Evolutionary conservation across 2,888 invertebrate genomes (phyloP).

Genomic region (Drosophila putrida): DNA sequence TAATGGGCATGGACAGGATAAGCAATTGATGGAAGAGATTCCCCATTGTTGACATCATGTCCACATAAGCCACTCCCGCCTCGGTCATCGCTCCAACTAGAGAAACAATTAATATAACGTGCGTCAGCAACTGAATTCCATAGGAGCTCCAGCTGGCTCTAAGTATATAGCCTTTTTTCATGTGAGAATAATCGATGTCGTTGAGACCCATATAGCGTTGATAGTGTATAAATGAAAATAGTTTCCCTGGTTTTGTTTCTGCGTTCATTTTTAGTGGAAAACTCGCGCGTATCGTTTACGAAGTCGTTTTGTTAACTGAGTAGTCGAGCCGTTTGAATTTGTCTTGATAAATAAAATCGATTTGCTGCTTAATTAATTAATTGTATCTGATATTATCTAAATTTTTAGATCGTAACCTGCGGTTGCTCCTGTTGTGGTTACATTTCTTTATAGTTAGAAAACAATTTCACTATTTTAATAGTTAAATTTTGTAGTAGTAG

Average conservation of each 20-base stretch:
- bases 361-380: neutral
- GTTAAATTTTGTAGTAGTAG: too few species aligned
- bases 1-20: neutral
- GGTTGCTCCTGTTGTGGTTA: too few species aligned
- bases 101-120: neutral
- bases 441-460: too few species aligned
- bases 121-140: constrained; percentile 2
- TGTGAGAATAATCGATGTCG: constrained; percentile 33
- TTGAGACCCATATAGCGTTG: constrained; percentile 43
- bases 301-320: neutral
- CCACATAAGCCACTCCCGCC: neutral
- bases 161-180: constrained; percentile 14
- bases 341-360: neutral
- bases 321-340: neutral
- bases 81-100: neutral
- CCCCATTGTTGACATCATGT: constrained; percentile 14
- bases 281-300: neutral
- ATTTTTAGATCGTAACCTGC: too few species aligned
- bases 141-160: constrained; percentile 11
- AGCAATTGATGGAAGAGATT: neutral
- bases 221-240: constrained; percentile 27
- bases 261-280: neutral
- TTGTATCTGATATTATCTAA: neutral
- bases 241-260: neutral
- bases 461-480: too few species aligned